Evolutionary conservation across 2,888 invertebrate genomes (phyloP).

Genomic region (Lymantria monacha): DNA sequence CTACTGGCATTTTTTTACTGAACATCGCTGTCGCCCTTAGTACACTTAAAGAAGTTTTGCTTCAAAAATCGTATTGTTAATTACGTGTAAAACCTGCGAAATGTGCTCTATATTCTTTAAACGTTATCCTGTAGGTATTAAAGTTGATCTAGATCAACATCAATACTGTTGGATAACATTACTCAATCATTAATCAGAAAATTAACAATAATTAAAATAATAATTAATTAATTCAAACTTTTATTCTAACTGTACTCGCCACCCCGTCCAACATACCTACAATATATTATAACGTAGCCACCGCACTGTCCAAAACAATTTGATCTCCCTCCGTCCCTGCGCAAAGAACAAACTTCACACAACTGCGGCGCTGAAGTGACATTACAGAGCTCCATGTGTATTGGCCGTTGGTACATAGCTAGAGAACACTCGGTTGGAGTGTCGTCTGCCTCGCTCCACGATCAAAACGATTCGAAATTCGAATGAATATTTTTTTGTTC

Average conservation of each 20-base stretch:
- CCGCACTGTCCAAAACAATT: conserved; percentile 65
- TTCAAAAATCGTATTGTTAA: too few species aligned
- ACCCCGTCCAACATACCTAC: conserved; percentile 67
- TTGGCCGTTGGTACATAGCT: conserved; percentile 60
- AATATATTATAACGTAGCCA: conserved; percentile 62
- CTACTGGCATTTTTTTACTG: too few species aligned
- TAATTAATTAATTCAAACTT: conserved; percentile 1
- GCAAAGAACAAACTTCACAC: conserved; percentile 40
- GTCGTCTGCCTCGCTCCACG: conserved; percentile 76
- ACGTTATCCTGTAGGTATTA: too few species aligned
- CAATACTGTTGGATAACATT: too few species aligned
- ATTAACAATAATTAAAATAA: neutral
- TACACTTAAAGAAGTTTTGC: too few species aligned
- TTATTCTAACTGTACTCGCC: conserved; percentile 59
- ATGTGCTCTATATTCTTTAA: too few species aligned
- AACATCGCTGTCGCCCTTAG: too few species aligned
- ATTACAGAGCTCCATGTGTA: conserved; percentile 47
- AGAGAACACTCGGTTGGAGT: conserved; percentile 72
- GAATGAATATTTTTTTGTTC: conserved; percentile 39
- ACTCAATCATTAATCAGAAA: too few species aligned
- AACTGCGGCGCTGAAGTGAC: conserved; percentile 52
- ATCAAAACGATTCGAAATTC: conserved; percentile 76
- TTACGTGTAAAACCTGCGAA: too few species aligned
- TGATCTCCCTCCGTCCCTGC: conserved; percentile 60
- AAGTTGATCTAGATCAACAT: too few species aligned